These are phyloP conservation scores for Sminthurides bifidus DNA, from an alignment of 1,140 invertebrate genomes.

Conservation along the genomic window DNA sequence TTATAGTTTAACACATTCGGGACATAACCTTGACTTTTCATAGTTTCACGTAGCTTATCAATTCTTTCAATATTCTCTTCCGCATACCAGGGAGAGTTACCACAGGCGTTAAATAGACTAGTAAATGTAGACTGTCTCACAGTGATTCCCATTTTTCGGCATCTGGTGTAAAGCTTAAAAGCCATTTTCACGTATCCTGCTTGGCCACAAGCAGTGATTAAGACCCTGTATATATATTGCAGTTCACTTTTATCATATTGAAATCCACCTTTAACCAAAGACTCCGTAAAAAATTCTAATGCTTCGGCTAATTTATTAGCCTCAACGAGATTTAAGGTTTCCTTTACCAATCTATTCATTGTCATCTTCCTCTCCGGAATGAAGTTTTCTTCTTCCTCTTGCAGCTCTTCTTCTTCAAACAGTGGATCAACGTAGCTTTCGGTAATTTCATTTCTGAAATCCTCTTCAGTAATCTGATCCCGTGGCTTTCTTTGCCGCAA, in stretches of 20 bases:
- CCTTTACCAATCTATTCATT: no score
- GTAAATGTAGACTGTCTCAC: slow-evolving; percentile 61
- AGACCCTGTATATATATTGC: slow-evolving; percentile 59
- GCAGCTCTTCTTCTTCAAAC: no score
- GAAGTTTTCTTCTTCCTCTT: no score
- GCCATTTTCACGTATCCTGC: slow-evolving; percentile 72
- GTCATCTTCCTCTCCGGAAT: no score
- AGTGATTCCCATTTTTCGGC: slow-evolving; percentile 59
- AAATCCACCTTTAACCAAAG: slow-evolving; percentile 21
- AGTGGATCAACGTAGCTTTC: no score
- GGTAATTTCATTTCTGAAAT: no score
- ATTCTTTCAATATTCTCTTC: slow-evolving; percentile 52
- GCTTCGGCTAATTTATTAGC: slow-evolving; percentile 26
- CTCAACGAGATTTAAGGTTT: no score
- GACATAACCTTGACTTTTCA: slow-evolving; percentile 52
- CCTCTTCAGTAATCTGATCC: no score
- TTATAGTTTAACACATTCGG: slow-evolving; percentile 69
- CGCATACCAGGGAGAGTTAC: slow-evolving; percentile 55
- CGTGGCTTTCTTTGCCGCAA: no score
- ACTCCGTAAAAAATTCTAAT: slow-evolving; percentile 12
- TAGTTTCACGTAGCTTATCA: slow-evolving; percentile 48
- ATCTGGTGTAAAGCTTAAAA: slow-evolving; percentile 65
- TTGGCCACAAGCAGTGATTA: slow-evolving; percentile 65
- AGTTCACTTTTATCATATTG: slow-evolving; percentile 7
- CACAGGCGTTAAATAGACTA: slow-evolving; percentile 74